Evolutionary conservation across 2,797 vertebrate species (phyloP).

Genomic region (Thalassophryne amazonica): DNA sequence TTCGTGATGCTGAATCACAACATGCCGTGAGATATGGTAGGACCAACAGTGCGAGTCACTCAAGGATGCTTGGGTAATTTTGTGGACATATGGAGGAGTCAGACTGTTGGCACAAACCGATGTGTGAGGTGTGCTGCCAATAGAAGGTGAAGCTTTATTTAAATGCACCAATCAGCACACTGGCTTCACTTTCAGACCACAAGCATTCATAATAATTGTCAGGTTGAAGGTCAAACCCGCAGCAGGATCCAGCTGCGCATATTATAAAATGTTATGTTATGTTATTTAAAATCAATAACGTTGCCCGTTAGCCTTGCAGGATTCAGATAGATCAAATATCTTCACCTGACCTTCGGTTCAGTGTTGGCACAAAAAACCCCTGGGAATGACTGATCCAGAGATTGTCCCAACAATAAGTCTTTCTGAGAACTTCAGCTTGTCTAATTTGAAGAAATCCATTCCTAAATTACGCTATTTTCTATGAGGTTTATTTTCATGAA

Average conservation of each 20-base stretch:
- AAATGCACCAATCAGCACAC: no score
- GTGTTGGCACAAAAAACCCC: background rate
- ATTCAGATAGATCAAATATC: background rate
- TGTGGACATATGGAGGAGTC: constrained; percentile 29
- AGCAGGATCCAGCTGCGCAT: no score
- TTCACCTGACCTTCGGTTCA: background rate
- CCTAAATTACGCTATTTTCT: no score
- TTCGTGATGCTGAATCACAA: no score
- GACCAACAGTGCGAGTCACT: constrained; percentile 1
- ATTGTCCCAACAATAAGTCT: background rate
- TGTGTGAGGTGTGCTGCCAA: constrained; percentile 16
- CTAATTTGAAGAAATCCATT: background rate
- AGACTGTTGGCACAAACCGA: constrained; percentile 7
- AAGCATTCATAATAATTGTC: no score
- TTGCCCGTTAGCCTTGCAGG: background rate
- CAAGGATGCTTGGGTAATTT: constrained; percentile 3
- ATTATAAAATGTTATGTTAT: no score
- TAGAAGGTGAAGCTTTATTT: constrained; percentile 29
- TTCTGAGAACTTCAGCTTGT: background rate
- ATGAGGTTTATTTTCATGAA: no score
- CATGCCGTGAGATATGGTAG: background rate
- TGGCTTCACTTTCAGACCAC: no score
- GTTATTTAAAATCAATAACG: background rate
- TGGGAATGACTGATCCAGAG: background rate
- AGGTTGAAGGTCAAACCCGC: no score